Evolutionary conservation across 1,140 invertebrate species (phyloP), one percentile per base, ranked within the genome.

Genomic region (Bicyclus anynana): DNA sequence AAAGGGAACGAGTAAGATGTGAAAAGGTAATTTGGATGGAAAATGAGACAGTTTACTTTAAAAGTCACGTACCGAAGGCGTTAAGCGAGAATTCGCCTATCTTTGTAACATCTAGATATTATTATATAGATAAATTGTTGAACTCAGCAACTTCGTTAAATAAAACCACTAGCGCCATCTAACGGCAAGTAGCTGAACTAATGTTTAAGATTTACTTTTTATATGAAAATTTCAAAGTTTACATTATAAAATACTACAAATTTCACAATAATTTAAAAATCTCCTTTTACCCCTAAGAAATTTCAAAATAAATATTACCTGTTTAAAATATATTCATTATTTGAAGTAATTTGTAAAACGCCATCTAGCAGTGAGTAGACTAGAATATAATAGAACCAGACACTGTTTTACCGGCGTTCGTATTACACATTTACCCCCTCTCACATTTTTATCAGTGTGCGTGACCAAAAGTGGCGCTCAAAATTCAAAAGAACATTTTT

Each of bases 21-120:
- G 77, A 80, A 75, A 62, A 72, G 66, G 73, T 76, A 86, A 83
- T 84, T 84, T 86, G 62, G 71, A 72, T 74, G 62, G 77, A 81
- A 80, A 86, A 86, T 86, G 65, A 84, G 79, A 78, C 72, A 72
- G 72, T 86, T 84, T 80, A 66, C 70, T 73, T 78, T 65, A 49
- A 73, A 76, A 84, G 80, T 84, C 83, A 86, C 83, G 80, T 81
- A 75, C 65, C 46, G 35, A 53, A 68, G 53, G 56, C 68, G 55
- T 68, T 67, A 63, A 58, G 60, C 53, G 56, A 48, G 54, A 69
- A 68, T 69, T 66, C 60, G 53, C 29, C 29, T 33, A 17, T 44
- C 44, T 35, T 53, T 53, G 17, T 38, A 47, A 17, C 33, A 38
- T 61, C 37, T 46, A 56, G 38, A 51, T 38, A n/a, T n/a, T n/a